Evolutionary conservation across 2,113 vertebrate genomes (phyloP).

Genomic region (Charadrius vociferus): DNA sequence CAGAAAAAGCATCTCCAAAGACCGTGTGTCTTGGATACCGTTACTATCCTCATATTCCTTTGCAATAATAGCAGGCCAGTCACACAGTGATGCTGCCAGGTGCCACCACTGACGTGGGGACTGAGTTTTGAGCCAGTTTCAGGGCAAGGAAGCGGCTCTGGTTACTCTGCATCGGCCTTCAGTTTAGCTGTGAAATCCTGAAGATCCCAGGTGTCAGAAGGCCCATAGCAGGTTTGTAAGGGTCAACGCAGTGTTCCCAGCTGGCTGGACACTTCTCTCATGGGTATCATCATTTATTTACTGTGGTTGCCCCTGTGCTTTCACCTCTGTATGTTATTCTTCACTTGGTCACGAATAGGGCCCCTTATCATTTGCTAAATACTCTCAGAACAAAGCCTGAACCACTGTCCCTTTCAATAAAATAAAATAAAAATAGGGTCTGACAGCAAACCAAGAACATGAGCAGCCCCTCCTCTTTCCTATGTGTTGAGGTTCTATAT

Average conservation of each 20-base stretch:
- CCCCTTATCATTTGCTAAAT: background rate
- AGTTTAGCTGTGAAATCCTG: background rate
- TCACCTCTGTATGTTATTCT: background rate
- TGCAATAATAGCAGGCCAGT: background rate
- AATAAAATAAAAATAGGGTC: background rate
- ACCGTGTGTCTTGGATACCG: background rate
- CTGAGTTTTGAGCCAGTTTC: background rate
- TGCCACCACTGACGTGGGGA: background rate
- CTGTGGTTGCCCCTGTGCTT: background rate
- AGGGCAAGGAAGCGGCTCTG: background rate
- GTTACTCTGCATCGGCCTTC: background rate
- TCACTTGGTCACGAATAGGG: background rate
- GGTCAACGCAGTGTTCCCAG: background rate
- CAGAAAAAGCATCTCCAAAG: background rate
- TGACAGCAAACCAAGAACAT: background rate
- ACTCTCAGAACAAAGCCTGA: background rate
- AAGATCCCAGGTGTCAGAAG: background rate
- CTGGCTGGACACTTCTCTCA: background rate
- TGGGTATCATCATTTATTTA: background rate
- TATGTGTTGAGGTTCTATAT: background rate
- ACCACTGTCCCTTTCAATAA: background rate
- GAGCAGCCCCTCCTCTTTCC: background rate
- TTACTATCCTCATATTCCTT: background rate
- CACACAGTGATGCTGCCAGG: background rate
- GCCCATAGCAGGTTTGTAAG: background rate